These are phyloP conservation scores for Diorhabda sublineata DNA, from an alignment of 1,140 invertebrate genomes.

Conservation along the genomic window DNA sequence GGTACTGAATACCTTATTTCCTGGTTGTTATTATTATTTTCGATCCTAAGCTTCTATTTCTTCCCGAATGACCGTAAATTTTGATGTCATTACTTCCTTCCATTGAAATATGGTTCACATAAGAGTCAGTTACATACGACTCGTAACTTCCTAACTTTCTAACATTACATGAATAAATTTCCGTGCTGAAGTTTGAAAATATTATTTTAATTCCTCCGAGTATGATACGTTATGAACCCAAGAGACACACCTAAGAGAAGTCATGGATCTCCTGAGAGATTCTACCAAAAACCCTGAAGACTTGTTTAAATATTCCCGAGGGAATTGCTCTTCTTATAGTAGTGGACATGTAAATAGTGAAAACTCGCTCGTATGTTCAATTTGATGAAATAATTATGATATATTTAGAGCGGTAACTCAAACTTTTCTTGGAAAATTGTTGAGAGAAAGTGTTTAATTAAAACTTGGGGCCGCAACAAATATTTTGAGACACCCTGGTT, in stretches of 20 bases:
- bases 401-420: too few relatives aligned
- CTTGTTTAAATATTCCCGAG: slow-evolving; percentile 45
- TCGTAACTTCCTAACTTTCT: slow-evolving; percentile 1
- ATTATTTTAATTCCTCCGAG: slow-evolving; percentile 33
- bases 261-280: slow-evolving; percentile 28
- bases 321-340: slow-evolving; percentile 43
- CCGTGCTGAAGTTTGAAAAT: slow-evolving; percentile 25
- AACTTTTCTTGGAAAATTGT: too few relatives aligned
- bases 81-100: neutral
- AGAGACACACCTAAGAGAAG: slow-evolving; percentile 21
- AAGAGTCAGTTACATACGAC: neutral
- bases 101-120: neutral
- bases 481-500: too few relatives aligned
- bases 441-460: too few relatives aligned
- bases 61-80: neutral
- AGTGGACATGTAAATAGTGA: neutral
- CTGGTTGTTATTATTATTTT: too few relatives aligned
- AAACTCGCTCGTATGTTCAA: too few relatives aligned
- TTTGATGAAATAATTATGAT: too few relatives aligned
- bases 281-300: slow-evolving; percentile 38
- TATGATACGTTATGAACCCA: slow-evolving; percentile 20
- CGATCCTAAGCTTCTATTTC: neutral
- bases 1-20: too few relatives aligned
- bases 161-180: slow-evolving; percentile 15
- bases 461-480: too few relatives aligned